Percentiles rank a stretch among this genome's conserved stretches.
phyloP scores from a whole-genome alignment of 2,888 invertebrate genomes.

The Lissonota sp. region DNA sequence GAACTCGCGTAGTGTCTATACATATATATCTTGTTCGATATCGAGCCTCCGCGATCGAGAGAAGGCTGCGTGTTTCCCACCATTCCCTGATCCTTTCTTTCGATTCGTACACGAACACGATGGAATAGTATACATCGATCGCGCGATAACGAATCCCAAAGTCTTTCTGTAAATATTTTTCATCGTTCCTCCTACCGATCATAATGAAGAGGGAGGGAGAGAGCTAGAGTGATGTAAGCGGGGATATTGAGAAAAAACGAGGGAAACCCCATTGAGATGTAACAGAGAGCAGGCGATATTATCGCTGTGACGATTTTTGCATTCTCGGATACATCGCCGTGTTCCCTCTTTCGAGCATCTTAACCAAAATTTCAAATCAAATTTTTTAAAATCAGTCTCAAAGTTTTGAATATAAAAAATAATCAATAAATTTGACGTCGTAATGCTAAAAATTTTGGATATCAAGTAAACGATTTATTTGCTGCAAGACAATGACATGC shows the following conservation, averaged over 20 bases:
- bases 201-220: not conserved
- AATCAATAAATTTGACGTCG: not conserved
- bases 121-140: constrained; percentile 16
- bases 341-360: constrained; percentile 18
- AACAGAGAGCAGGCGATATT: no score
- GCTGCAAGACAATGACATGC: not conserved
- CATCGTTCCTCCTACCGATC: constrained; percentile 11
- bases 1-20: not conserved
- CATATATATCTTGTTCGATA: constrained; percentile 20
- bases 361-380: not conserved
- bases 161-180: constrained; percentile 22
- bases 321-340: no score
- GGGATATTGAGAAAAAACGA: no score
- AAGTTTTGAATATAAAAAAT: not conserved
- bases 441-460: no score
- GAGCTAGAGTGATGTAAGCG: constrained; percentile 10
- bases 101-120: not conserved
- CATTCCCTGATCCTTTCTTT: constrained; percentile 26
- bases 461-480: not conserved
- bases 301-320: no score
- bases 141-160: constrained; percentile 38
- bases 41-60: not conserved
- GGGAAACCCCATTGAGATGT: no score
- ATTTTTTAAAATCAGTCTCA: not conserved
- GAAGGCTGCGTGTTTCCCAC: not conserved